phyloP scores from a whole-genome alignment of 1,140 invertebrate species.

The Dufourea novaeangliae region DNA sequence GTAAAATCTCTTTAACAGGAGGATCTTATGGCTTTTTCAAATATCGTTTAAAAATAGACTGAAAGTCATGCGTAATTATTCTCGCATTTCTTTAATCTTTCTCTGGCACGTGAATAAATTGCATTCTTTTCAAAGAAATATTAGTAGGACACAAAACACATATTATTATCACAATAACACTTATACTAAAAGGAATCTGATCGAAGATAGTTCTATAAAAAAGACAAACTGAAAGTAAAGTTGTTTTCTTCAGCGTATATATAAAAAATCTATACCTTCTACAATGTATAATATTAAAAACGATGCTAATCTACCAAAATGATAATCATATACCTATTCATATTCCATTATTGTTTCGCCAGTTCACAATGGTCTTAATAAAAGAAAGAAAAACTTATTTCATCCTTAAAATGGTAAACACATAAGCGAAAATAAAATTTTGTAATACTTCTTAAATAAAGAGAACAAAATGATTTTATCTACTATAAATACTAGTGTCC shows the following conservation, averaged over 20 bases:
- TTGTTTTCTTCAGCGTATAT: slow-evolving; percentile 11
- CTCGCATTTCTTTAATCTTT: neutral
- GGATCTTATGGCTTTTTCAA: neutral
- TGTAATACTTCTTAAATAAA: neutral
- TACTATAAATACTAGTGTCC: slow-evolving; percentile 52
- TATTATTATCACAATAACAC: slow-evolving; percentile 29
- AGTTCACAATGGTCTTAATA: neutral
- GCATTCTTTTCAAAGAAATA: neutral
- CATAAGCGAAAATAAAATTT: slow-evolving; percentile 22
- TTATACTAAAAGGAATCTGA: slow-evolving; percentile 22
- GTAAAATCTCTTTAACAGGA: neutral
- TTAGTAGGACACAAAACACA: slow-evolving; percentile 8
- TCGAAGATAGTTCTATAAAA: slow-evolving; percentile 8
- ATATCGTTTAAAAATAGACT: neutral
- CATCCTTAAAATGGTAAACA: slow-evolving; percentile 21
- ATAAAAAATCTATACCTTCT: slow-evolving; percentile 15
- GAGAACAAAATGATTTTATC: slow-evolving; percentile 2
- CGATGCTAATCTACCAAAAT: slow-evolving; percentile 23
- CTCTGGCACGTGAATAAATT: neutral
- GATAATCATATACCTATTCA: slow-evolving; percentile 3
- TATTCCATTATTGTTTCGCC: neutral
- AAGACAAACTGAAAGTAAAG: slow-evolving; percentile 5
- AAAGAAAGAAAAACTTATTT: slow-evolving; percentile 4
- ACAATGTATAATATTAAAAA: neutral
- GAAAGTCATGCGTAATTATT: neutral